Evolutionary conservation across 2,113 vertebrate species (phyloP), one percentile per base, ranked within the genome.

Genomic region (Aspidoscelis tigris): DNA sequence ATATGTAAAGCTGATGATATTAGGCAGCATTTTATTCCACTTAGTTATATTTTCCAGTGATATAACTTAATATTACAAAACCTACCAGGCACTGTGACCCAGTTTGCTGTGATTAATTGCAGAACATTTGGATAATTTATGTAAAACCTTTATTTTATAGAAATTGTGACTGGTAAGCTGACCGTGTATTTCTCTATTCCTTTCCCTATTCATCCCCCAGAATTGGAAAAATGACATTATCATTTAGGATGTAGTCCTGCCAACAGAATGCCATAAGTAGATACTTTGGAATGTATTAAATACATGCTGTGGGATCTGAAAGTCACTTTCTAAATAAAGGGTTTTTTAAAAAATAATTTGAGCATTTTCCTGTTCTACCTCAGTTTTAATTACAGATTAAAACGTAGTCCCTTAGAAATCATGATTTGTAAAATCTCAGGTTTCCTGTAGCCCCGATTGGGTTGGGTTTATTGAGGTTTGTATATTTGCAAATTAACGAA

Each of bases 61-160:
- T 39, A 66, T 53, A 73, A 66, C 61, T 22, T 82, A 55, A 72
- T 18, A 72, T 78, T 78, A 73, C 78, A 33, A 33, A 53, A 8
- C 33, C 26, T 24, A n/a, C 22, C 78, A 65, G 44, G 33, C 58
- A 33, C 26, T 33, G 50, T 50, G 75, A 82, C 74, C 74, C 55
- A 81, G 50, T 85, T 68, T 86, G 65, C 39, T 81, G 33, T 86
- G 78, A 78, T 82, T 86, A 86, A 73, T 14, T 73, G 66, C 77
- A 85, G 69, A 80, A 53, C 61, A 22, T 86, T 82, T 82, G 58
- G 18, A 55, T 65, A 65, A 73, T 78, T 26, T 82, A 2, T 11
- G 22, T 77, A 82, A 53, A 77, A 76, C 50, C 39, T 10, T 73
- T 44, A 64, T 65, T 61, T 61, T 72, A 76, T 71, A 76, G 78